phyloP scores from a whole-genome alignment of 2,888 invertebrate species.

The Erebia palarica region DNA sequence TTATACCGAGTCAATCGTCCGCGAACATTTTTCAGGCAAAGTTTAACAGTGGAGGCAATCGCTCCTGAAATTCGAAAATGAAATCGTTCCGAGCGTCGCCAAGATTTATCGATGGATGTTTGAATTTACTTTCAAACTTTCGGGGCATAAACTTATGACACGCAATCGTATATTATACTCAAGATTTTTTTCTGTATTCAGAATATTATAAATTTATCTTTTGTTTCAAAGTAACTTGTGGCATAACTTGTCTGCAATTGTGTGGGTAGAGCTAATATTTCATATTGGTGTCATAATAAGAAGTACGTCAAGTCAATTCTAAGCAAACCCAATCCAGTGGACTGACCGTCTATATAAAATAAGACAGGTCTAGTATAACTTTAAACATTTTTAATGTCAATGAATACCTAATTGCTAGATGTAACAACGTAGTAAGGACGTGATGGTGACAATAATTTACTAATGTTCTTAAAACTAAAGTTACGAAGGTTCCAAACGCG shows the following conservation, averaged over 20 bases:
- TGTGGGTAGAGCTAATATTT: neutral
- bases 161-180: slow-evolving; percentile 79
- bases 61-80: slow-evolving; percentile 83
- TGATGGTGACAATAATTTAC: too few species aligned
- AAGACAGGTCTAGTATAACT: neutral
- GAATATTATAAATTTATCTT: slow-evolving; percentile 24
- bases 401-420: too few species aligned
- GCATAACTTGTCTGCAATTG: slow-evolving; percentile 1
- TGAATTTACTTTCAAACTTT: slow-evolving; percentile 82
- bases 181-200: slow-evolving; percentile 44
- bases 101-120: slow-evolving; percentile 82
- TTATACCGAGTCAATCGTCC: slow-evolving; percentile 82
- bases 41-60: slow-evolving; percentile 82
- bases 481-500: too few species aligned
- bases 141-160: slow-evolving; percentile 81
- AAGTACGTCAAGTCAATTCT: neutral
- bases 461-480: too few species aligned
- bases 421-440: too few species aligned
- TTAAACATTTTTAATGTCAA: too few species aligned
- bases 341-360: neutral
- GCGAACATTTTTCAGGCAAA: slow-evolving; percentile 82
- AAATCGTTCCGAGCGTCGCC: slow-evolving; percentile 81
- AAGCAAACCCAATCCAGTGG: neutral
- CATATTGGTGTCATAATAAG: neutral
- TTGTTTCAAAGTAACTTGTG: slow-evolving; percentile 15